Conservation (phyloP, 2,888 invertebrate species). For the Caenorhabditis sulstoni region DNA sequence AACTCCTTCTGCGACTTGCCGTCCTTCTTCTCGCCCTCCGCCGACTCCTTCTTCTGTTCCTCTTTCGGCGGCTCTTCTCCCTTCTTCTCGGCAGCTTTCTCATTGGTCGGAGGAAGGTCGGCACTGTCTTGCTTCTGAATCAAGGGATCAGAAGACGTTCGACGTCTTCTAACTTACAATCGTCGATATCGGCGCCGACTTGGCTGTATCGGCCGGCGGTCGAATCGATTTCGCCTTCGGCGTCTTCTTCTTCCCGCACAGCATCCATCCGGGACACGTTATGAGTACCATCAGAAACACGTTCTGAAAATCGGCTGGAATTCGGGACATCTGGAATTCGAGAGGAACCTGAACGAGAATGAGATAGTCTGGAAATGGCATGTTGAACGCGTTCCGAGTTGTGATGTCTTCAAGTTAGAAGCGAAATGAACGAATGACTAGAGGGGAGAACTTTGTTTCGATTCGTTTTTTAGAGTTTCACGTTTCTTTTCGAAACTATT, state of each 20-base stretch:
- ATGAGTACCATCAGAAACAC: conserved; percentile 26
- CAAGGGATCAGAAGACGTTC: background rate
- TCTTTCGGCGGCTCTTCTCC: conserved; percentile 28
- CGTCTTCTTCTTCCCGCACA: conserved; percentile 42
- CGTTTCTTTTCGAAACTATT: no score
- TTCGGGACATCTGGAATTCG: background rate
- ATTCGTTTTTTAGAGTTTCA: no score
- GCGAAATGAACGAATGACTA: background rate
- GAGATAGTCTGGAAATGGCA: conserved; percentile 37
- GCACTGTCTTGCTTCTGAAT: no score
- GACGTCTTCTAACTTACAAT: conserved; percentile 46
- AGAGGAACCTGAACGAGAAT: conserved; percentile 37
- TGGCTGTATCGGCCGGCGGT: background rate
- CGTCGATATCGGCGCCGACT: background rate
- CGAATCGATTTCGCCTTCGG: conserved; percentile 2
- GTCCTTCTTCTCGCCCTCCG: conserved; percentile 11
- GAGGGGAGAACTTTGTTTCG: no score
- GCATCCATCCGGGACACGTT: conserved; percentile 13
- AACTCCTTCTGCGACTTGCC: conserved; percentile 34
- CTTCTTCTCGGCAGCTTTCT: conserved; percentile 17
- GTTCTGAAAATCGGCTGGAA: conserved; percentile 6
- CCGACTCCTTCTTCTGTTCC: conserved; percentile 7
- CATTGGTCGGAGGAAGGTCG: conserved; percentile 20
- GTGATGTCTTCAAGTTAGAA: no score
- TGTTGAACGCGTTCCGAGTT: conserved; percentile 1